Conservation (phyloP, 2,113 vertebrate species). For the Anolis carolinensis region DNA sequence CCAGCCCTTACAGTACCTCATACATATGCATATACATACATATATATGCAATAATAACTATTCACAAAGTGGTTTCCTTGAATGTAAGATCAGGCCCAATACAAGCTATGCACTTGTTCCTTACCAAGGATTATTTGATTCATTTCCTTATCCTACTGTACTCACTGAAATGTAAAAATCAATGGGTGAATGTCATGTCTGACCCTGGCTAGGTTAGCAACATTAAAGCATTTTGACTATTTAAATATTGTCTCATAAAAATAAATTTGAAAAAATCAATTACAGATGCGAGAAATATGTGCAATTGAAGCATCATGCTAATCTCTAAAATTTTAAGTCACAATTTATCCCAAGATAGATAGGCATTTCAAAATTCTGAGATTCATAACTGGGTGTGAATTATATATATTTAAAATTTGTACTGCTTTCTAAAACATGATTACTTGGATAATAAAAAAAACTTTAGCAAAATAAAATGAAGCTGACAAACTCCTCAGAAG, state of each 20-base stretch:
- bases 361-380: conserved; percentile 29
- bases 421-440: conserved; percentile 49
- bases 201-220: not conserved
- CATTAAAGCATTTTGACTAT: conserved; percentile 34
- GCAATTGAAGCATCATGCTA: conserved; percentile 59
- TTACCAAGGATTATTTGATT: not conserved
- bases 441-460: conserved; percentile 68
- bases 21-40: not conserved
- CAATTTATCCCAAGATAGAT: conserved; percentile 54
- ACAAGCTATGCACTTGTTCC: not conserved
- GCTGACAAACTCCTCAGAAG: conserved; percentile 77
- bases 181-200: not conserved
- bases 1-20: not conserved
- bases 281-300: conserved; percentile 51
- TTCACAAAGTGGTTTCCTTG: accelerated
- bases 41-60: not conserved
- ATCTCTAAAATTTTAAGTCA: conserved; percentile 44
- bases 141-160: conserved; percentile 2
- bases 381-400: conserved; percentile 62
- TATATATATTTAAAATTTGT: conserved; percentile 45
- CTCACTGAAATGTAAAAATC: conserved; percentile 33
- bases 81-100: not conserved
- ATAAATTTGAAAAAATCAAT: conserved; percentile 28
- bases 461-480: conserved; percentile 80
- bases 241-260: conserved; percentile 51